A percentile compares a stretch with the other conserved stretches of the same genome.
These are phyloP conservation scores for Plebejus melissa DNA, from an alignment of 2,888 invertebrate species.

Conservation along the genomic window DNA sequence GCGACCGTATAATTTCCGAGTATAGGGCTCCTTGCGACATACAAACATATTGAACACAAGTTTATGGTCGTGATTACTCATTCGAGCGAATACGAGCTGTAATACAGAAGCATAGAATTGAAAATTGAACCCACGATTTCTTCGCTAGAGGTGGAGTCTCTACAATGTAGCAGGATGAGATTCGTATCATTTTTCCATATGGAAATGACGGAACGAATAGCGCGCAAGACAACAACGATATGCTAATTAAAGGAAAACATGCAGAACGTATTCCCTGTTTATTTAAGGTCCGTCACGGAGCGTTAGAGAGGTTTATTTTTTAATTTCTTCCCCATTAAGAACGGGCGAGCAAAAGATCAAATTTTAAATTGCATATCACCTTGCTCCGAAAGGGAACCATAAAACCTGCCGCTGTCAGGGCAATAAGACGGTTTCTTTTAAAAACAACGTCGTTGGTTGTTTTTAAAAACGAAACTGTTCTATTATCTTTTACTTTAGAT, in stretches of 20 bases:
- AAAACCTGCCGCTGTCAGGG: neutral
- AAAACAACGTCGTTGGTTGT: neutral
- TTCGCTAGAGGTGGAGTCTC: constrained; percentile 8
- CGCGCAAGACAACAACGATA: constrained; percentile 75
- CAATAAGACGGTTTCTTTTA: neutral
- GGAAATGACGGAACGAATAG: constrained; percentile 71
- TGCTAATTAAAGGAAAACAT: constrained; percentile 78
- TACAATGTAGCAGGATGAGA: constrained; percentile 48
- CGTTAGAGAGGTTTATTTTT: constrained; percentile 50
- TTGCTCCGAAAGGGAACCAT: neutral
- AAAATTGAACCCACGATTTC: constrained; percentile 31
- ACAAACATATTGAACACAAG: constrained; percentile 42
- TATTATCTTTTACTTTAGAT: neutral
- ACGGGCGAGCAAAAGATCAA: constrained; percentile 7
- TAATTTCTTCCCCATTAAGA: constrained; percentile 36
- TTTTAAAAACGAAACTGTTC: neutral
- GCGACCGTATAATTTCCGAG: constrained; percentile 75
- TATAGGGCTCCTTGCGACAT: constrained; percentile 68
- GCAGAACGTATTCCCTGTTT: constrained; percentile 61
- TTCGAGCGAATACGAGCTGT: constrained; percentile 29
- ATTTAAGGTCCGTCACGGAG: constrained; percentile 59
- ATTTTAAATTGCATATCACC: constrained; percentile 9
- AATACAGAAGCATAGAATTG: neutral
- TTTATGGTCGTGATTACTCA: constrained; percentile 27
- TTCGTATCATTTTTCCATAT: constrained; percentile 77